These are phyloP conservation scores for Thripadectes ignobilis DNA, from an alignment of 2,797 vertebrate genomes.

Conservation along the genomic window DNA sequence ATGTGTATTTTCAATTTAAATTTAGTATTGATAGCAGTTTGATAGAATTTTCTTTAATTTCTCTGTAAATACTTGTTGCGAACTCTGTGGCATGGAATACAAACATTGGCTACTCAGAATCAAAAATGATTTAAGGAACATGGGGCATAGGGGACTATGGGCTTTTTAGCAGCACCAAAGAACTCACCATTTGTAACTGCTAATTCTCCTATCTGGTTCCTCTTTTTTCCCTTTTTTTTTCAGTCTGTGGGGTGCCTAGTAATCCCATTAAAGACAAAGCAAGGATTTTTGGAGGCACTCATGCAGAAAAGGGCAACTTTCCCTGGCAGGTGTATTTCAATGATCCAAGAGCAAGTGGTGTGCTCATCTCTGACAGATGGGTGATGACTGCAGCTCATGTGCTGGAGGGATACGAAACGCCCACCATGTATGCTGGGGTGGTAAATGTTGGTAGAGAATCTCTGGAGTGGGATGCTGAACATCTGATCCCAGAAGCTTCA, in stretches of 20 bases:
- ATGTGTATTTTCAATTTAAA: neutral
- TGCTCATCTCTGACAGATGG: conserved; percentile 89
- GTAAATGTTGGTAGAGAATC: neutral
- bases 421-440: conserved; percentile 66
- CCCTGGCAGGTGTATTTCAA: conserved; percentile 87
- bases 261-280: neutral
- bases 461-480: neutral
- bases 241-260: conserved; percentile 85
- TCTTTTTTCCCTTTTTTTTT: neutral
- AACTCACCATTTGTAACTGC: neutral
- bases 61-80: neutral
- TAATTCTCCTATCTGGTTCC: neutral
- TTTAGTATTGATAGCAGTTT: neutral
- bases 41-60: neutral
- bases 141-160: neutral
- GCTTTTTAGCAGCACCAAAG: neutral
- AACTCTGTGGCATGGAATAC: neutral
- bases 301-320: conserved; percentile 74
- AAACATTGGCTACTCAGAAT: neutral
- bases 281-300: conserved; percentile 82
- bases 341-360: conserved; percentile 73
- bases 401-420: conserved; percentile 48
- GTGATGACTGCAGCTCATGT: conserved; percentile 92
- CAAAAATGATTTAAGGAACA: neutral
- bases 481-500: conserved; percentile 70